Evolutionary conservation across 2,113 vertebrate species (phyloP), one percentile per base, ranked within the genome.

Genomic region (Tragelaphus buxtoni): DNA sequence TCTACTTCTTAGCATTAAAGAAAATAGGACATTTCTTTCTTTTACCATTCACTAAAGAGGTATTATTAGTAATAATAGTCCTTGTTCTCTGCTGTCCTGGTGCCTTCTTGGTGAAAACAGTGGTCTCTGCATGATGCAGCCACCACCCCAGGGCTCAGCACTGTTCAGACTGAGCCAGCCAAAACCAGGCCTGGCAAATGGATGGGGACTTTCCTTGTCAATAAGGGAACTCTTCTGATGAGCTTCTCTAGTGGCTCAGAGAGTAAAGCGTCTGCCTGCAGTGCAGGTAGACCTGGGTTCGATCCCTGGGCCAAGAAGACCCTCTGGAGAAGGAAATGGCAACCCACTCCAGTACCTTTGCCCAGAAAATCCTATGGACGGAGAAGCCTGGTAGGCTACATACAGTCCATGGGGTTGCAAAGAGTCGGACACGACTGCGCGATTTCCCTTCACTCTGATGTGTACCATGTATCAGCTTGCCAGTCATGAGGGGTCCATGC

Each of bases 391-490:
- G 4, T 42, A 42, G 42, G 42, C 42, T 42, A 42, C 42, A 42
- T 42, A 42, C 42, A 42, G 42, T 42, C 42, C 42, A 42, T 42
- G 42, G 42, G 42, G 42, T 42, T 42, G 42, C 42, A 42, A 42
- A 42, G 42, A 42, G 42, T 42, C 5, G 5, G 42, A 42, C 42
- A 42, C 42, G 5, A 42, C 42, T 42, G 42, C 5, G 42, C 42
- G 42, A 42, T 42, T 42, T 42, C 42, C 42, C 42, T 42, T 42
- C 42, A 42, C 5, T 42, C 42, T 42, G 18, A 72, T 9, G 11
- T n/a, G 39, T 16, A 4, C 16, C 3, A 0, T 4, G 0, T 65
- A 16, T 55, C 35, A 2, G 51, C 20, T 26, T 72, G 42, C 58
- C 47, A 20, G 5, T 63, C 20, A 2, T 18, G 20, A 88, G 65